Percentiles rank a stretch among this genome's conserved stretches.
Conservation (phyloP, 2,797 vertebrate genomes). For the Spheniscus humboldti region DNA sequence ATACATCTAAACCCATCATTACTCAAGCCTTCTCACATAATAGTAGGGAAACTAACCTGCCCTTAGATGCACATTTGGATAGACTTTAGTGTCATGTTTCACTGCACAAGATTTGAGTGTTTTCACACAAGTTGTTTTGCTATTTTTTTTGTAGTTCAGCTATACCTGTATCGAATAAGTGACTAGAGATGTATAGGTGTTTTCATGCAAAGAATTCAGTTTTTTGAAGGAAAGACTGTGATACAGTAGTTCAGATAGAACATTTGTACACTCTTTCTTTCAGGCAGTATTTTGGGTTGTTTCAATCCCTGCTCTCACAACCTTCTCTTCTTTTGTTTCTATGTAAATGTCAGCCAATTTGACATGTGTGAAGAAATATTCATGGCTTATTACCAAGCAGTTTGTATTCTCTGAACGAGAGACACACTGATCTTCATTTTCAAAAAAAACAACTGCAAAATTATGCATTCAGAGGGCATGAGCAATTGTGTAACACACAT, state of each 20-base stretch:
- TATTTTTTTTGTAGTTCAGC: background rate
- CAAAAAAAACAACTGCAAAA: background rate
- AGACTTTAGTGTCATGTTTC: background rate
- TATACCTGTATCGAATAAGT: background rate
- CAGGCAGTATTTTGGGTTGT: background rate
- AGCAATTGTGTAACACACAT: background rate
- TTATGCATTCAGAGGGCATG: background rate
- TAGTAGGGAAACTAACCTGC: background rate
- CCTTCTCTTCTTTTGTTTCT: background rate
- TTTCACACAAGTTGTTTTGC: background rate
- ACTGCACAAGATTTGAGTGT: background rate
- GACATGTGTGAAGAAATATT: background rate
- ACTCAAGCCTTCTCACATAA: background rate
- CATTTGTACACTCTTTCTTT: background rate
- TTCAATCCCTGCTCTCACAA: background rate
- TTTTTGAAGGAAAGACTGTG: background rate
- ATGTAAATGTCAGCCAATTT: background rate
- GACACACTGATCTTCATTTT: background rate
- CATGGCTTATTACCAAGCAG: background rate
- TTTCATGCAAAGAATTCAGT: background rate
- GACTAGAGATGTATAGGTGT: background rate
- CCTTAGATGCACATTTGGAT: background rate
- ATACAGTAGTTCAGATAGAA: background rate
- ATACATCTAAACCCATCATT: accelerated
- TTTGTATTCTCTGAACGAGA: background rate